Percentiles rank a stretch among this genome's conserved stretches.
phyloP scores from a whole-genome alignment of 2,113 vertebrate genomes.

The Zosterops lateralis region DNA sequence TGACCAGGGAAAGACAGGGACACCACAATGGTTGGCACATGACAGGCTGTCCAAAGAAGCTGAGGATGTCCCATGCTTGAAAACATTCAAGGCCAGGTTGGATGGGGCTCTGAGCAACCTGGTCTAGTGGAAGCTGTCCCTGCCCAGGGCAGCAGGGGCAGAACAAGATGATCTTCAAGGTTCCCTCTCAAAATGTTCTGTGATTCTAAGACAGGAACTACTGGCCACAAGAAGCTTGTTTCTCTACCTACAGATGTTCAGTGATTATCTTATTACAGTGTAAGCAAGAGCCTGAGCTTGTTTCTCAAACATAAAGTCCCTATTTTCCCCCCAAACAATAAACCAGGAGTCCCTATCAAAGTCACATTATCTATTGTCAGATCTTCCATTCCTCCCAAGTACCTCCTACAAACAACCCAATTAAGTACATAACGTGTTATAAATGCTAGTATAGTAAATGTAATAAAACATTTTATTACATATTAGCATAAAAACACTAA shows the following conservation, averaged over 20 bases:
- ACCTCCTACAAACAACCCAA: background rate
- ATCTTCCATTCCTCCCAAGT: background rate
- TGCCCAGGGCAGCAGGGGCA: background rate
- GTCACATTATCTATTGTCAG: background rate
- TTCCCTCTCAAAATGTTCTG: background rate
- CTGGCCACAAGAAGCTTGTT: background rate
- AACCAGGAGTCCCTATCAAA: background rate
- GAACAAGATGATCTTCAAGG: background rate
- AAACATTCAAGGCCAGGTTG: background rate
- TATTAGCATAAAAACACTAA: background rate
- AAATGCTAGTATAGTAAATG: background rate
- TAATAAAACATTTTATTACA: background rate
- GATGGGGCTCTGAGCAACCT: background rate
- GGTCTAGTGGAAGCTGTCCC: background rate
- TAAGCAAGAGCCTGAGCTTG: background rate
- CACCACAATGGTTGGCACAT: background rate
- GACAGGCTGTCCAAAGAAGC: background rate
- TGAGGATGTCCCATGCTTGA: background rate
- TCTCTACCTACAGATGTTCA: background rate
- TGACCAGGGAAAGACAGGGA: background rate
- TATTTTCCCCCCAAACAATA: background rate
- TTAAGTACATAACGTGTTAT: background rate
- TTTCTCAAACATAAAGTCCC: background rate
- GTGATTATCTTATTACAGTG: background rate
- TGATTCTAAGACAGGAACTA: background rate